phyloP scores from a whole-genome alignment of 2,888 invertebrate genomes.

The Volucella zonaria region DNA sequence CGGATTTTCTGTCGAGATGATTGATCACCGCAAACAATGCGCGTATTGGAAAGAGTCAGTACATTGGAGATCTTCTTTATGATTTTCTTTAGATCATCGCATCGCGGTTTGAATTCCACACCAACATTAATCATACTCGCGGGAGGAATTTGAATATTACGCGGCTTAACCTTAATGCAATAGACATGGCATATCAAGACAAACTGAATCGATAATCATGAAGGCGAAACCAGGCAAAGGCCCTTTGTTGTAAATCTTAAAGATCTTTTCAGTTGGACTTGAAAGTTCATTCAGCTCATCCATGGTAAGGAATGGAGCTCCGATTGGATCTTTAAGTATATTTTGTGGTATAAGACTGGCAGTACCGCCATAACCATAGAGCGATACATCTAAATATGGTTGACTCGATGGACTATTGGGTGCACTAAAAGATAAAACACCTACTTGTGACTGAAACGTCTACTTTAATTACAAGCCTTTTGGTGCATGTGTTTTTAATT shows the following conservation, averaged over 20 bases:
- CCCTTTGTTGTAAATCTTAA: conserved; percentile 85
- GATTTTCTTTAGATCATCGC: conserved; percentile 83
- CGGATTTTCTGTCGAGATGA: conserved; percentile 83
- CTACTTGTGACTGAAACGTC: conserved; percentile 84
- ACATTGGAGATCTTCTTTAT: conserved; percentile 80
- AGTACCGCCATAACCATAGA: conserved; percentile 86
- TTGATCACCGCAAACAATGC: conserved; percentile 84
- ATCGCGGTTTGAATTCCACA: conserved; percentile 83
- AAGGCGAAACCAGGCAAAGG: conserved; percentile 84
- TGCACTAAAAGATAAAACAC: conserved; percentile 85
- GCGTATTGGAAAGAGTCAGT: conserved; percentile 83
- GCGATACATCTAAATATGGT: conserved; percentile 78
- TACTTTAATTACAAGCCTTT: conserved; percentile 84
- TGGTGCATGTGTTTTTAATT: conserved; percentile 84
- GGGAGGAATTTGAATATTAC: conserved; percentile 82
- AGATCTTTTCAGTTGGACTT: too few species aligned
- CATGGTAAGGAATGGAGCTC: conserved; percentile 85
- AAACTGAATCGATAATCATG: conserved; percentile 79
- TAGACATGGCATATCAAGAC: conserved; percentile 78
- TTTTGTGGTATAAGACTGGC: too few species aligned
- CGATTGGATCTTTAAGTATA: conserved; percentile 84
- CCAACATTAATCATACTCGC: conserved; percentile 81
- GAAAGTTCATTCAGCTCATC: too few species aligned
- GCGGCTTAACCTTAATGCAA: conserved; percentile 82
- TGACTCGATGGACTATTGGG: conserved; percentile 58